These are phyloP conservation scores for Odobenus rosmarus DNA, from an alignment of 2,113 vertebrate genomes.

Conservation along the genomic window DNA sequence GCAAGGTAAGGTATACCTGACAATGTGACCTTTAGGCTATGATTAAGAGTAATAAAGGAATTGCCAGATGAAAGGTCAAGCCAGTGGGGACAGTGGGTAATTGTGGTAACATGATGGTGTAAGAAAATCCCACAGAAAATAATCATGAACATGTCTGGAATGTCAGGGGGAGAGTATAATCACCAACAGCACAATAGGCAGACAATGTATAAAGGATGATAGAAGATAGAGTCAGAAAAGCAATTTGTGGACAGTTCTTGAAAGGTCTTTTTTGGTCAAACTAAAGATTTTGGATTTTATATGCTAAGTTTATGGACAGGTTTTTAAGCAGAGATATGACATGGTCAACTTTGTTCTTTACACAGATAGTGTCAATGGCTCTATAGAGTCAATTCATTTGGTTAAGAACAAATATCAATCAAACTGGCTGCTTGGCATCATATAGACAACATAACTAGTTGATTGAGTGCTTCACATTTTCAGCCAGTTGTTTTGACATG, in stretches of 20 bases:
- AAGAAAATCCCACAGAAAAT: neutral
- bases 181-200: neutral
- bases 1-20: neutral
- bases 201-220: too few relatives aligned
- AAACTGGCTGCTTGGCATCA: slow-evolving; percentile 5
- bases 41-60: neutral
- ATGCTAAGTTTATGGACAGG: neutral
- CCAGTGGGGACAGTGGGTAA: neutral
- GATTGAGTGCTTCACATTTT: slow-evolving; percentile 47
- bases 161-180: neutral
- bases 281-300: neutral
- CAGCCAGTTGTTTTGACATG: slow-evolving; percentile 51
- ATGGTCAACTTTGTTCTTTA: neutral
- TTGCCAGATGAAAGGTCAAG: neutral
- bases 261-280: neutral
- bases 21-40: neutral
- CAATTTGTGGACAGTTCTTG: neutral
- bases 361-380: neutral
- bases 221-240: neutral
- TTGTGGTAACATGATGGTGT: neutral
- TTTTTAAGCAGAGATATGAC: neutral
- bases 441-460: slow-evolving; percentile 8
- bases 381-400: neutral
- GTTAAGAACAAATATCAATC: slow-evolving; percentile 35
- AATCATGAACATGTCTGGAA: neutral